A percentile compares a stretch with the other conserved stretches of the same genome.
Evolutionary conservation across 2,797 vertebrate species (phyloP).

Genomic region (Gymnodraco acuticeps): DNA sequence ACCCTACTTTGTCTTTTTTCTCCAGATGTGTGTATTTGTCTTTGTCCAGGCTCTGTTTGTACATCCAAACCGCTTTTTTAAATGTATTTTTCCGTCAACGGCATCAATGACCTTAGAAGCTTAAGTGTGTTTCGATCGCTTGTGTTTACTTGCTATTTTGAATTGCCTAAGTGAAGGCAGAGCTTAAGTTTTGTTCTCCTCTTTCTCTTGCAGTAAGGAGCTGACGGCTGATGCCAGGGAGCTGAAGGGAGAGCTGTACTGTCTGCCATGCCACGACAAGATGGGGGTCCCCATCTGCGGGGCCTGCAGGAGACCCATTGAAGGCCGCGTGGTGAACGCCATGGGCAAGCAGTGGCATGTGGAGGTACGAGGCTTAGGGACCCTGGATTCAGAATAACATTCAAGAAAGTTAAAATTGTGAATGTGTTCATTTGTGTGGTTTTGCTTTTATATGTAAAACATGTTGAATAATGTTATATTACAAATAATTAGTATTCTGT

Average conservation of each 20-base stretch:
- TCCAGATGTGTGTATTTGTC: neutral
- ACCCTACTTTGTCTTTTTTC: neutral
- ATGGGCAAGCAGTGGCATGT: constrained; percentile 99
- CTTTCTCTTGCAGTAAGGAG: constrained; percentile 88
- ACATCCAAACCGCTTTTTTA: too few species aligned
- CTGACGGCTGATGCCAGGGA: constrained; percentile 95
- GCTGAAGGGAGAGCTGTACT: constrained; percentile 95
- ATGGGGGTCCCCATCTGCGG: constrained; percentile 98
- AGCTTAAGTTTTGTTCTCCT: neutral
- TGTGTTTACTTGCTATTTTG: neutral
- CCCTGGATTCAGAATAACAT: neutral
- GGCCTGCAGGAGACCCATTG: constrained; percentile 96
- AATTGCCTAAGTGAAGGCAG: neutral
- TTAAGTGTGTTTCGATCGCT: neutral
- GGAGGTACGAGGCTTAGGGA: constrained; percentile 85
- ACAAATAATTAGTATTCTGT: neutral
- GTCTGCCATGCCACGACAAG: constrained; percentile 97
- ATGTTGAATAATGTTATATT: neutral
- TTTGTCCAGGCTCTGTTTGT: neutral
- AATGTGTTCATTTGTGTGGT: neutral
- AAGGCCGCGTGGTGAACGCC: constrained; percentile 97
- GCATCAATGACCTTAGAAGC: neutral
- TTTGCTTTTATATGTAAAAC: neutral
- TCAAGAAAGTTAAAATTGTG: neutral
- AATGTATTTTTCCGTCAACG: neutral